Conservation (phyloP, 2,113 vertebrate species). For the Hyaena hyaena region DNA sequence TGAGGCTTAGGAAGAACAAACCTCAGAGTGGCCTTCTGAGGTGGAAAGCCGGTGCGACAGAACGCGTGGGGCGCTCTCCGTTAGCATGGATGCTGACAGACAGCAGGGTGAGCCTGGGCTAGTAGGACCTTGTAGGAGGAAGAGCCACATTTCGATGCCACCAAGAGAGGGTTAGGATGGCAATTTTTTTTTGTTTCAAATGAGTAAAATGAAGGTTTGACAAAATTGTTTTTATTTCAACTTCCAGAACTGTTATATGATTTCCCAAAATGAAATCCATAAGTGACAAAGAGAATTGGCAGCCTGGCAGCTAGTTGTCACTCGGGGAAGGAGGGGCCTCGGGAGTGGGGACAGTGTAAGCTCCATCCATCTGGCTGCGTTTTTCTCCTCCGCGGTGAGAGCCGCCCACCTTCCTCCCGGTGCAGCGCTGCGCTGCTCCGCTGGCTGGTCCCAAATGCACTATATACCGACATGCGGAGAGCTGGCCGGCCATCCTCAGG, state of each 20-base stretch:
- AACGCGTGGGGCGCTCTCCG: no score
- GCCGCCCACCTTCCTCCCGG: constrained; percentile 76
- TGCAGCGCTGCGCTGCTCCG: constrained; percentile 59
- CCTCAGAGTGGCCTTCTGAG: background rate
- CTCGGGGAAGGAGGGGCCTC: constrained; percentile 53
- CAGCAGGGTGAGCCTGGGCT: background rate
- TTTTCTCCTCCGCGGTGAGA: constrained; percentile 63
- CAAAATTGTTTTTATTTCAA: constrained; percentile 68
- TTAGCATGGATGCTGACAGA: background rate
- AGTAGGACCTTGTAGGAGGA: background rate
- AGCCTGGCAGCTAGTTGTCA: constrained; percentile 49
- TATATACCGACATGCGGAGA: background rate
- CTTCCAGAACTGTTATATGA: constrained; percentile 69
- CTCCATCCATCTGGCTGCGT: constrained; percentile 70
- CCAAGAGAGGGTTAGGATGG: background rate
- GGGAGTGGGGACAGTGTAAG: constrained; percentile 63
- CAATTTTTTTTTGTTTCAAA: constrained; percentile 57
- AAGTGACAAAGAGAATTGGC: constrained; percentile 76
- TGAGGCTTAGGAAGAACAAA: background rate
- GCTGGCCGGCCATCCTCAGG: constrained; percentile 15
- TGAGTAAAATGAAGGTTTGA: constrained; percentile 64
- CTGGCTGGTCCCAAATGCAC: constrained; percentile 58
- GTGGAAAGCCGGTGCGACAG: background rate
- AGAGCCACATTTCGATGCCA: constrained; percentile 1
- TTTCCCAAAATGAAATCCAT: constrained; percentile 76